These are phyloP conservation scores for Brachirus orientalis DNA, from an alignment of 2,113 vertebrate genomes.

Conservation along the genomic window DNA sequence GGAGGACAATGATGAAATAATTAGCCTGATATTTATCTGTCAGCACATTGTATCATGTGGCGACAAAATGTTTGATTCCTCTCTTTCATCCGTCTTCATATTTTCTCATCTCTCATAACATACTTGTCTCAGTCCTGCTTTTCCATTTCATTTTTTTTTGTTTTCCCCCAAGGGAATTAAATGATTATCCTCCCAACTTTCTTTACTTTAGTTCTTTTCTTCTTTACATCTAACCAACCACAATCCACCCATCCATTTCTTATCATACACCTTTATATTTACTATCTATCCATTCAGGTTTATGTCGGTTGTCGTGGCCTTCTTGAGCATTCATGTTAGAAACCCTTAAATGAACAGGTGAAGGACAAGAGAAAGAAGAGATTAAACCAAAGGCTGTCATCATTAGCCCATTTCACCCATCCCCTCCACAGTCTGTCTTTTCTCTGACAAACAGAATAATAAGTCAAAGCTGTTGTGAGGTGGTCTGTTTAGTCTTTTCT, in stretches of 20 bases:
- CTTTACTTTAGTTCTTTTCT: background rate
- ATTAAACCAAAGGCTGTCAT: slow-evolving; percentile 8
- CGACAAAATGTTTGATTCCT: background rate
- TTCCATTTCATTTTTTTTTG: background rate
- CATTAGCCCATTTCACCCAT: background rate
- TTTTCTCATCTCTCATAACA: background rate
- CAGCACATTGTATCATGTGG: background rate
- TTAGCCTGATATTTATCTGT: background rate
- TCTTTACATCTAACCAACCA: background rate
- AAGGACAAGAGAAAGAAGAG: background rate
- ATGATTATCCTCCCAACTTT: background rate
- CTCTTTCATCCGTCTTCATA: too few relatives aligned
- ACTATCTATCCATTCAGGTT: background rate
- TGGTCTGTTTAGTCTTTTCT: background rate
- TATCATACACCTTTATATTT: background rate
- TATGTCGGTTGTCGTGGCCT: background rate
- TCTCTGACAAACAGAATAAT: slow-evolving; percentile 4
- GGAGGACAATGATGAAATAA: background rate
- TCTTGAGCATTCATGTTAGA: background rate
- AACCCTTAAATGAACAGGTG: slow-evolving; percentile 1
- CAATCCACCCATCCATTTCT: background rate
- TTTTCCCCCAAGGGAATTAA: background rate
- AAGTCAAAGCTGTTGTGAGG: slow-evolving; percentile 8
- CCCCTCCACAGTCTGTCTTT: background rate
- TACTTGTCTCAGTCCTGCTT: background rate